These are phyloP conservation scores for Peromyscus nudipes DNA, from an alignment of 2,797 vertebrate genomes.

Conservation along the genomic window DNA sequence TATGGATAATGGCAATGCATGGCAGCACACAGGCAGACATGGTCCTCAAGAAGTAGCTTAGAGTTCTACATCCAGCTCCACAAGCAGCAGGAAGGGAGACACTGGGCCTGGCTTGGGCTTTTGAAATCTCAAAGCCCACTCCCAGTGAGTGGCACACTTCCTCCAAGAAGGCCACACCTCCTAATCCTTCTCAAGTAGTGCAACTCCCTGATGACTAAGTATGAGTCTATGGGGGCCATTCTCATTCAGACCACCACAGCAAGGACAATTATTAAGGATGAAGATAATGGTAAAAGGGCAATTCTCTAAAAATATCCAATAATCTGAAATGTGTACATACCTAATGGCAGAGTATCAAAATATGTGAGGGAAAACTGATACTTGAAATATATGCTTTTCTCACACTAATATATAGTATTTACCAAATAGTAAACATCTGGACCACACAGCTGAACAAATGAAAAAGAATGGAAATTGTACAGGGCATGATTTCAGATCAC, in stretches of 20 bases:
- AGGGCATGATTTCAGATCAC: neutral
- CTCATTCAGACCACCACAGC: neutral
- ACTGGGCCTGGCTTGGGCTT: neutral
- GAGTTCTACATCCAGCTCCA: neutral
- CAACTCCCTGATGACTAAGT: neutral
- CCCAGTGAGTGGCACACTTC: neutral
- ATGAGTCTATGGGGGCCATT: neutral
- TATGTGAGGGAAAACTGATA: slow-evolving; percentile 13
- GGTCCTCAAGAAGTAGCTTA: neutral
- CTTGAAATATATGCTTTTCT: slow-evolving; percentile 35
- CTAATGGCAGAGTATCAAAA: slow-evolving; percentile 51
- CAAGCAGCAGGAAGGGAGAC: neutral
- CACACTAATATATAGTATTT: neutral
- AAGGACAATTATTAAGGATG: slow-evolving; percentile 14
- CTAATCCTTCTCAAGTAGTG: neutral
- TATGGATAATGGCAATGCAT: neutral
- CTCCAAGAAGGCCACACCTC: neutral
- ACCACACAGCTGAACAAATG: neutral
- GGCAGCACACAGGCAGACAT: neutral
- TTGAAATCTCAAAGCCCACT: neutral
- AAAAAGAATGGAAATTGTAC: slow-evolving; percentile 9
- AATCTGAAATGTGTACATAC: neutral
- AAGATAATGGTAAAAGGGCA: neutral
- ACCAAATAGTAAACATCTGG: slow-evolving; percentile 4
- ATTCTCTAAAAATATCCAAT: neutral